Conservation (phyloP, 2,888 invertebrate genomes). For the Meteorus colon region DNA sequence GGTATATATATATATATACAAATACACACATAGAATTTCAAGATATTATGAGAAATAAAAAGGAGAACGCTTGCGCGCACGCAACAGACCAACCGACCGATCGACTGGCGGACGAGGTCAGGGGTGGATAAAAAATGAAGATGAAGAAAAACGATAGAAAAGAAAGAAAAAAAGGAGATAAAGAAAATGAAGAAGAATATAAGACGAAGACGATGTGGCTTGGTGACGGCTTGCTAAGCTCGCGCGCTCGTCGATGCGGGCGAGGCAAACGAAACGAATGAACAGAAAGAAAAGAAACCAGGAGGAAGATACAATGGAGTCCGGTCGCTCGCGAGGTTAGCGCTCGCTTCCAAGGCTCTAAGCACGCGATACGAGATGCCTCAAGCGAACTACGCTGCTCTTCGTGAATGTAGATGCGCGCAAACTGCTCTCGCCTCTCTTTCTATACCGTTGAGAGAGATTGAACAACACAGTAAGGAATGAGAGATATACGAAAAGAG, state of each 20-base stretch:
- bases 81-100: slow-evolving; percentile 11
- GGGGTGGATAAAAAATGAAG: background rate
- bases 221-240: slow-evolving; percentile 4
- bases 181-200: slow-evolving; percentile 8
- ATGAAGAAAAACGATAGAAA: background rate
- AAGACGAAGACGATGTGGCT: slow-evolving; percentile 13
- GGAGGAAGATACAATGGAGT: slow-evolving; percentile 47
- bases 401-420: slow-evolving; percentile 33
- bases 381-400: slow-evolving; percentile 22
- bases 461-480: slow-evolving; percentile 30
- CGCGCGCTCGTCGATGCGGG: background rate
- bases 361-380: slow-evolving; percentile 42
- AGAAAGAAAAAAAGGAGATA: background rate
- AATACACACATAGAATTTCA: background rate
- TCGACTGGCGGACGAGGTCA: slow-evolving; percentile 12
- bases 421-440: background rate
- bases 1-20: background rate
- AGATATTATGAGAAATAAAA: background rate
- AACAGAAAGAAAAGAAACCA: slow-evolving; percentile 35
- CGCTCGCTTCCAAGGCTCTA: slow-evolving; percentile 58
- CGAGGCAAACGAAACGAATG: slow-evolving; percentile 30
- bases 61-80: background rate
- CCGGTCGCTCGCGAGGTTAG: slow-evolving; percentile 52
- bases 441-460: slow-evolving; percentile 34
- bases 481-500: background rate